Conservation (phyloP, 2,888 invertebrate species). For the Caenorhabditis sp. region DNA sequence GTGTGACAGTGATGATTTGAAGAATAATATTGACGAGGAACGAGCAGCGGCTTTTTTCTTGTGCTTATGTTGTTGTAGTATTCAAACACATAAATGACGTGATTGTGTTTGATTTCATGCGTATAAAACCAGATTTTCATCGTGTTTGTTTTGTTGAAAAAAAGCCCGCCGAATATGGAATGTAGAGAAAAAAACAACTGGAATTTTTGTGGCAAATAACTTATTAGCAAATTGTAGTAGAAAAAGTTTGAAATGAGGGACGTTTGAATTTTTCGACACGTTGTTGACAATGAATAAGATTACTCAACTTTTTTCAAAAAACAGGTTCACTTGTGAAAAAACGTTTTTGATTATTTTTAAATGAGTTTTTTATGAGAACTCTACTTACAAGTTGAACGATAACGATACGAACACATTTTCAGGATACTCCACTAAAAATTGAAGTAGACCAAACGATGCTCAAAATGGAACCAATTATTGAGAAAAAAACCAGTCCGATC, state of each 20-base stretch:
- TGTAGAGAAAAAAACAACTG: background rate
- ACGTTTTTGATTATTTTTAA: no score
- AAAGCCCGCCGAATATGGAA: background rate
- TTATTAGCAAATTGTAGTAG: no score
- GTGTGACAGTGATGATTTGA: background rate
- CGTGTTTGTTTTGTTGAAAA: background rate
- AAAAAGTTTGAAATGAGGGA: no score
- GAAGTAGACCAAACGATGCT: constrained; percentile 11
- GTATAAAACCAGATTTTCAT: background rate
- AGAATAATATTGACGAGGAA: no score
- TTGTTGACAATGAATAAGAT: no score
- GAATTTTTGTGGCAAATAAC: no score
- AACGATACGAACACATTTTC: no score
- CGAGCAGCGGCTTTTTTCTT: background rate
- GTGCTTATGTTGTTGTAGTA: constrained; percentile 16
- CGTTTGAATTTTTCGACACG: no score
- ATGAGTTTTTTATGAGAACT: no score
- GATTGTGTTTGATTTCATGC: constrained; percentile 30
- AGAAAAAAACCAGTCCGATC: constrained; percentile 32
- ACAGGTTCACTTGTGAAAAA: no score
- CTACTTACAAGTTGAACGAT: no score
- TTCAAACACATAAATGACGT: constrained; percentile 27
- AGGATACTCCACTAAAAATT: constrained; percentile 31
- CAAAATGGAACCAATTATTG: constrained; percentile 5
- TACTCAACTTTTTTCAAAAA: no score